These are phyloP conservation scores for Lepus townsendii DNA, from an alignment of 2,797 vertebrate genomes.

Conservation along the genomic window DNA sequence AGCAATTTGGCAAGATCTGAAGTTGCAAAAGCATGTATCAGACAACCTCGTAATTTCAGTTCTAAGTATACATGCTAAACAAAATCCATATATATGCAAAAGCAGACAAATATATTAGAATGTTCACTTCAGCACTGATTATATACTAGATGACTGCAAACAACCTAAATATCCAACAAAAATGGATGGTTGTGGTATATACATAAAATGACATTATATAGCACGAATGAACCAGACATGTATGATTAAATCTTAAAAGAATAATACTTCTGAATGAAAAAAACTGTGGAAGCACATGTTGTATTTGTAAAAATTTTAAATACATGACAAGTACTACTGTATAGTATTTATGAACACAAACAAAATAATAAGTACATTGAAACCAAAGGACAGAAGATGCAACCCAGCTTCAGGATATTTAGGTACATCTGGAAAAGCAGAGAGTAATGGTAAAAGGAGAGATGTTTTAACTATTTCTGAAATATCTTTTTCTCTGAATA, in stretches of 20 bases:
- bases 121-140: not conserved
- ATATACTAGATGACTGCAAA: not conserved
- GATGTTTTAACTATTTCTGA: not conserved
- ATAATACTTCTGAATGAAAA: not conserved
- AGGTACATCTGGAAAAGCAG: not conserved
- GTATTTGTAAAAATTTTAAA: slow-evolving; percentile 30
- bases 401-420: not conserved
- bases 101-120: not conserved
- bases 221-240: not conserved
- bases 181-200: not conserved
- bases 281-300: not conserved
- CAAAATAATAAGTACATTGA: slow-evolving; percentile 39
- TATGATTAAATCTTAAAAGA: slow-evolving; percentile 33
- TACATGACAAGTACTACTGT: not conserved
- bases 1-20: slow-evolving; percentile 37
- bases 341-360: slow-evolving; percentile 19
- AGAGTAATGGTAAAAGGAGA: not conserved
- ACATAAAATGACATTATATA: not conserved
- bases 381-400: not conserved
- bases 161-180: not conserved
- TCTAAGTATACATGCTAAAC: not conserved
- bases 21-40: slow-evolving; percentile 19
- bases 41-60: slow-evolving; percentile 6
- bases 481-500: slow-evolving; percentile 22
- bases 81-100: slow-evolving; percentile 16